Percentiles rank a stretch among this genome's conserved stretches.
These are phyloP conservation scores for Thereva nobilitata DNA, from an alignment of 2,888 invertebrate species.

Conservation along the genomic window DNA sequence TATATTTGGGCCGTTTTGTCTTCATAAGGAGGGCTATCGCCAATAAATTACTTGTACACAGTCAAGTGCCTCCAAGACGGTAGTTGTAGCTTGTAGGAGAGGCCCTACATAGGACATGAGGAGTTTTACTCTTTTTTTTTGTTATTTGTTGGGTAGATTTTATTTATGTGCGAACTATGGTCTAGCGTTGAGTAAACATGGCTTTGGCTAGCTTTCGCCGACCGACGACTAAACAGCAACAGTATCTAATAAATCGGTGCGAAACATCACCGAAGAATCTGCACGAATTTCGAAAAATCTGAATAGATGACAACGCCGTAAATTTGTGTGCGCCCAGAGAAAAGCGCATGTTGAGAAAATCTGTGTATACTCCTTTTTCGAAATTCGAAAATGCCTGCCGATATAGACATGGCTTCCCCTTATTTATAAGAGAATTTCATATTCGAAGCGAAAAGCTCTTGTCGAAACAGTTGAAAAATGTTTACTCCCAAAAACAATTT, in stretches of 20 bases:
- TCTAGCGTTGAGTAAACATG: constrained; percentile 21
- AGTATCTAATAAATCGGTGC: constrained; percentile 21
- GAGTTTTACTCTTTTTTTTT: too few species aligned
- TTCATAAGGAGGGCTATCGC: constrained; percentile 32
- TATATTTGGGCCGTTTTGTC: constrained; percentile 30
- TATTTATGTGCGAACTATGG: constrained; percentile 31
- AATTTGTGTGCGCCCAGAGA: background rate
- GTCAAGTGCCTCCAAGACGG: constrained; percentile 22
- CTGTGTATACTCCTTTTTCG: background rate
- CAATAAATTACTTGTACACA: constrained; percentile 33
- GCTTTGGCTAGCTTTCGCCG: constrained; percentile 16
- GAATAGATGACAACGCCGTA: constrained; percentile 10
- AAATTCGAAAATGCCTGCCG: too few species aligned
- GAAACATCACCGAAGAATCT: constrained; percentile 12
- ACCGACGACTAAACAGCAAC: constrained; percentile 31
- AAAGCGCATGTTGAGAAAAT: constrained; percentile 15
- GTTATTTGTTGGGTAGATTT: background rate
- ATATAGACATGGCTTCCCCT: too few species aligned
- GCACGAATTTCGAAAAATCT: constrained; percentile 20
- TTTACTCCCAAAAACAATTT: too few species aligned
- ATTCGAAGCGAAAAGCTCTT: too few species aligned
- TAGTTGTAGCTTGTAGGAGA: constrained; percentile 18
- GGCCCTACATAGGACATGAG: constrained; percentile 1
- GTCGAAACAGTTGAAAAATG: too few species aligned
- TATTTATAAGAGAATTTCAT: too few species aligned